Evolutionary conservation across 2,113 vertebrate genomes (phyloP).

Genomic region (Sebastes schlegelii): DNA sequence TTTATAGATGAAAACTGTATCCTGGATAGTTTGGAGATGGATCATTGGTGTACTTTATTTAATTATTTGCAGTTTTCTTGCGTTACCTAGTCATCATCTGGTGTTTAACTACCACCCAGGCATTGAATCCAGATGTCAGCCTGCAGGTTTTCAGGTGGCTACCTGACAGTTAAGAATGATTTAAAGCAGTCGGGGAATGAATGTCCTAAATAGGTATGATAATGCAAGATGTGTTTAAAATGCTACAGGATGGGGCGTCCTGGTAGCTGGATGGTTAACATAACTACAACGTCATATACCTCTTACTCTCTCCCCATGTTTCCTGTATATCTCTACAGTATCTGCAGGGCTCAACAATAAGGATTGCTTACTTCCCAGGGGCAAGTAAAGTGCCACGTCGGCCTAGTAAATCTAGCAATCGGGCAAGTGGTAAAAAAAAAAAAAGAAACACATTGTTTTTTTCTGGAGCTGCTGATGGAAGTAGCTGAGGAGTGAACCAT

Average conservation of each 20-base stretch:
- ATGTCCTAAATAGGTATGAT: conserved; percentile 13
- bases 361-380: too few species aligned
- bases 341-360: not conserved
- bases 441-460: too few species aligned
- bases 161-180: conserved; percentile 39
- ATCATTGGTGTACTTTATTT: not conserved
- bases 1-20: not conserved
- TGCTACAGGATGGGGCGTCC: not conserved
- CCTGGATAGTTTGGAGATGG: not conserved
- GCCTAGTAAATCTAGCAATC: too few species aligned
- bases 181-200: not conserved
- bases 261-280: not conserved
- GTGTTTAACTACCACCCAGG: conserved; percentile 30
- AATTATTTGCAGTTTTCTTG: conserved; percentile 13
- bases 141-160: conserved; percentile 43
- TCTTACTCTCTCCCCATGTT: not conserved
- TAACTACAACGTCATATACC: not conserved
- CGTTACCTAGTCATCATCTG: conserved; percentile 16
- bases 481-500: too few species aligned
- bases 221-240: conserved; percentile 24
- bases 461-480: too few species aligned
- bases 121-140: conserved; percentile 50
- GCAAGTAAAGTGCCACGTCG: too few species aligned
- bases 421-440: too few species aligned
- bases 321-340: not conserved